These are phyloP conservation scores for Tanytarsus gracilentus DNA, from an alignment of 2,888 invertebrate genomes.

Conservation along the genomic window DNA sequence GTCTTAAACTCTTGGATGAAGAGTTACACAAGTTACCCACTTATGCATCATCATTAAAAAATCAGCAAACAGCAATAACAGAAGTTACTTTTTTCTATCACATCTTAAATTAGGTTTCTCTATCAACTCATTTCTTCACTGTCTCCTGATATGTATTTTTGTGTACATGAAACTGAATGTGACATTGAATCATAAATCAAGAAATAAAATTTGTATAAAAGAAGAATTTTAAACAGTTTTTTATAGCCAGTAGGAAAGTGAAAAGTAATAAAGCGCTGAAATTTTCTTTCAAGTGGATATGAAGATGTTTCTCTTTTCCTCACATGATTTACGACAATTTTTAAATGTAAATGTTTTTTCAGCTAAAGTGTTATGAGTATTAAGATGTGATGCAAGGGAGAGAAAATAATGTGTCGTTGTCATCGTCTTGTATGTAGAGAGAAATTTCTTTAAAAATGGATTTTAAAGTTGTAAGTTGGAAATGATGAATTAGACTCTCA, in stretches of 20 bases:
- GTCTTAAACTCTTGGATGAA: too few species aligned
- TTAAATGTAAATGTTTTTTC: not conserved
- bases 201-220: conserved; percentile 13
- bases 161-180: conserved; percentile 3
- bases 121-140: too few species aligned
- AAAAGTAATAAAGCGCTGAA: not conserved
- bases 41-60: too few species aligned
- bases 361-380: conserved; percentile 7
- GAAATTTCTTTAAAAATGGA: not conserved
- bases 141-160: too few species aligned
- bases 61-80: too few species aligned
- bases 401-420: not conserved
- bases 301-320: not conserved
- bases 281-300: conserved; percentile 14
- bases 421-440: not conserved
- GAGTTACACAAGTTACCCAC: too few species aligned
- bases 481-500: too few species aligned
- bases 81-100: too few species aligned
- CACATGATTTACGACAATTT: conserved; percentile 13
- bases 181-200: conserved; percentile 18
- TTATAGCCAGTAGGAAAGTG: not conserved
- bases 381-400: not conserved
- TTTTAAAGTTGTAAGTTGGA: not conserved
- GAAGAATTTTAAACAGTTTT: not conserved
- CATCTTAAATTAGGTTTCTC: too few species aligned